These are phyloP conservation scores for Nemotelus pantherinus DNA, from an alignment of 2,888 invertebrate genomes.

Conservation along the genomic window DNA sequence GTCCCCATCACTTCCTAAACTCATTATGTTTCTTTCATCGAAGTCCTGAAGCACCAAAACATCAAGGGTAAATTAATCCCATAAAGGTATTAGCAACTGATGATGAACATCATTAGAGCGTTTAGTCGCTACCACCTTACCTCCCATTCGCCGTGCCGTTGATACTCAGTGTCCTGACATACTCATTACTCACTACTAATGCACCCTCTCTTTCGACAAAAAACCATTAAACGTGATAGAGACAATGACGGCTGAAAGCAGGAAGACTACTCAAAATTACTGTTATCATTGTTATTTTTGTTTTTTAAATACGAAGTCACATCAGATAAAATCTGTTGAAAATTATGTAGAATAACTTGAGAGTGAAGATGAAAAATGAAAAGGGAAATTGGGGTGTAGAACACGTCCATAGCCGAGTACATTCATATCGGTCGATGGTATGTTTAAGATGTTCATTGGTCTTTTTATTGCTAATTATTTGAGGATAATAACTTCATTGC, in stretches of 20 bases:
- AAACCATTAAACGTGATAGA: constrained; percentile 29
- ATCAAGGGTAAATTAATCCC: constrained; percentile 45
- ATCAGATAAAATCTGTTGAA: constrained; percentile 2
- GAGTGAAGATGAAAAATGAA: constrained; percentile 15
- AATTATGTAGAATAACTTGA: constrained; percentile 15
- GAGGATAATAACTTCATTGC: constrained; percentile 18
- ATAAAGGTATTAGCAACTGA: constrained; percentile 50
- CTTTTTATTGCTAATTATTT: constrained; percentile 28
- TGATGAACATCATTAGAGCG: constrained; percentile 51
- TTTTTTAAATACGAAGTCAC: constrained; percentile 6
- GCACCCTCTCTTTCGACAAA: constrained; percentile 8
- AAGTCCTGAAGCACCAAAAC: not conserved
- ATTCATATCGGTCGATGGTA: not conserved
- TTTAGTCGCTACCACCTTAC: constrained; percentile 32
- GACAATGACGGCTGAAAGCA: constrained; percentile 15
- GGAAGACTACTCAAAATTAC: constrained; percentile 4
- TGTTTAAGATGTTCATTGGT: not conserved
- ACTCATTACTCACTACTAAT: constrained; percentile 25
- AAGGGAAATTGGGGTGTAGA: not conserved
- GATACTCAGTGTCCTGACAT: constrained; percentile 17
- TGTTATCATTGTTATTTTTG: constrained; percentile 18
- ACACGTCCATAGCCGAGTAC: too few species aligned
- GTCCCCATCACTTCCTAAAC: constrained; percentile 21
- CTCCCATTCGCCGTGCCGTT: not conserved
- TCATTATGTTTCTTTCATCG: not conserved